Percentiles rank a stretch among this genome's conserved stretches.
Conservation (phyloP, 2,113 vertebrate species). For the Zosterops japonicus region DNA sequence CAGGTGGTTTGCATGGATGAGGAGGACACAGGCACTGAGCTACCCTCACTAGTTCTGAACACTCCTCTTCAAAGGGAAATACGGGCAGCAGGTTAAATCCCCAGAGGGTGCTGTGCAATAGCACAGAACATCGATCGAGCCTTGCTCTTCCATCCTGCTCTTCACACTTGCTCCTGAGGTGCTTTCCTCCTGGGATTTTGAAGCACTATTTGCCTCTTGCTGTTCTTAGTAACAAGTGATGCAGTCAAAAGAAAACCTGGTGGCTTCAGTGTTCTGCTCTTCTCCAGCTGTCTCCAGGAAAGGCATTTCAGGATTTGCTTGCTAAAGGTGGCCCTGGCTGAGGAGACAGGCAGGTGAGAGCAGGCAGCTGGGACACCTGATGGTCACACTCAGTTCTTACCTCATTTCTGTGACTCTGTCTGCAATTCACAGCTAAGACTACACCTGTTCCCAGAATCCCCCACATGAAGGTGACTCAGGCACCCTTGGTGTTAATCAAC, state of each 20-base stretch:
- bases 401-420: neutral
- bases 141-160: neutral
- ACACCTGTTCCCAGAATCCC: rapidly evolving
- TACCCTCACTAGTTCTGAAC: neutral
- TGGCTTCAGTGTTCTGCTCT: neutral
- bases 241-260: neutral
- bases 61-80: neutral
- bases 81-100: neutral
- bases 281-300: neutral
- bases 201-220: neutral
- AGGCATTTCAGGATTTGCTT: neutral
- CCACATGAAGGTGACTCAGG: neutral
- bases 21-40: neutral
- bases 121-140: neutral
- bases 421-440: neutral
- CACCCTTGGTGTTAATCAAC: neutral
- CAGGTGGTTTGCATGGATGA: neutral
- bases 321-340: neutral
- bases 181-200: neutral
- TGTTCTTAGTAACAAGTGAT: neutral
- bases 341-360: neutral
- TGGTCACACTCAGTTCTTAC: neutral
- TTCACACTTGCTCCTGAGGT: neutral
- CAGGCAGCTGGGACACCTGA: neutral
- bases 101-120: neutral